These are phyloP conservation scores for Syrrhaptes paradoxus DNA, from an alignment of 2,113 vertebrate genomes.

Conservation along the genomic window DNA sequence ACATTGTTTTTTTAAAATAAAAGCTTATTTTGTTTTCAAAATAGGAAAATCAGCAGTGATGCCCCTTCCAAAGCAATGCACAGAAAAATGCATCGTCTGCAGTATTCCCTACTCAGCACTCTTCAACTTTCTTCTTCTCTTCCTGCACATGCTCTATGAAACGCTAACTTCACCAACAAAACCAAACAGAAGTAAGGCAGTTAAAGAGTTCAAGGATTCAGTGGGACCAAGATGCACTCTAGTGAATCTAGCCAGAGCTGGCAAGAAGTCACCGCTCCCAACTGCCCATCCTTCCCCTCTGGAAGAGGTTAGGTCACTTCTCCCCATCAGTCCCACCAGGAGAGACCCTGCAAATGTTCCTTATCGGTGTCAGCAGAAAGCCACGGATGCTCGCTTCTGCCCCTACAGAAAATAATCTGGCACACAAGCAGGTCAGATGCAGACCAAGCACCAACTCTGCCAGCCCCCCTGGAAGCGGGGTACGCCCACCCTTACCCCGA, in stretches of 20 bases:
- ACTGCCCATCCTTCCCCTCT: background rate
- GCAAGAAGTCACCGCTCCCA: background rate
- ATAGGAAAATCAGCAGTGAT: background rate
- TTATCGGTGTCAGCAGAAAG: background rate
- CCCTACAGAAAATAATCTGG: background rate
- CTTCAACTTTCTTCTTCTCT: background rate
- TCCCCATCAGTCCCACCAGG: background rate
- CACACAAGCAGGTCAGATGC: background rate
- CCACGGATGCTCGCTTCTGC: background rate
- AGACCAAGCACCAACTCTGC: fast-evolving
- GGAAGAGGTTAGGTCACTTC: background rate
- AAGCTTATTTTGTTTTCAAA: background rate
- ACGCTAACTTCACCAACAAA: background rate
- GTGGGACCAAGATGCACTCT: background rate
- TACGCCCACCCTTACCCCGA: background rate
- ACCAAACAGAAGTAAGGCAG: background rate
- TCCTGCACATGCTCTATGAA: background rate
- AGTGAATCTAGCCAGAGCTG: background rate
- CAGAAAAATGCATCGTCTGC: background rate
- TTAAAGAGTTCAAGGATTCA: background rate
- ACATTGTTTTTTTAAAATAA: background rate
- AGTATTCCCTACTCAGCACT: background rate
- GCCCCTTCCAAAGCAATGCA: background rate
- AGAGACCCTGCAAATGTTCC: background rate
- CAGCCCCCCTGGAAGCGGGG: fast-evolving